A percentile compares a stretch with the other conserved stretches of the same genome.
phyloP scores from a whole-genome alignment of 1,140 invertebrate genomes.

The Scaptomyza hsui region DNA sequence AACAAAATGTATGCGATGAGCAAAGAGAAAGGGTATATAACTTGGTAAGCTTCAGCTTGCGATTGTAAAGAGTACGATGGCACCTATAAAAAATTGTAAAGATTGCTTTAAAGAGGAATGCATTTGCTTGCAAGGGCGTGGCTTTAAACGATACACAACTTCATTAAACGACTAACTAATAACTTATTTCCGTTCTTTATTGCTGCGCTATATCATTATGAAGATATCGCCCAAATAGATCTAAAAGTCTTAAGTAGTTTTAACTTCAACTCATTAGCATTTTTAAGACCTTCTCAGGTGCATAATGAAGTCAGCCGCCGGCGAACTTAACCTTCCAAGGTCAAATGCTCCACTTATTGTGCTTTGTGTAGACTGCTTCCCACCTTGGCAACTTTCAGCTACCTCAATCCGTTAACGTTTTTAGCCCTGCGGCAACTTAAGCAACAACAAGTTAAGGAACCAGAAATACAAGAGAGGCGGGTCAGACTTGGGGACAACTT shows the following conservation, averaged over 20 bases:
- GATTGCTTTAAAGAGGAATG: neutral
- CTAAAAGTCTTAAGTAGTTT: neutral
- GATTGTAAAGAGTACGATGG: constrained; percentile 15
- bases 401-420: neutral
- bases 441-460: neutral
- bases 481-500: constrained; percentile 47
- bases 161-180: neutral
- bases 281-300: constrained; percentile 1
- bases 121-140: constrained; percentile 4
- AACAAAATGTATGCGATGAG: constrained; percentile 31
- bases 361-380: constrained; percentile 26
- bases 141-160: constrained; percentile 1
- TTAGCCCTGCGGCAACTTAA: constrained; percentile 20
- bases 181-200: neutral
- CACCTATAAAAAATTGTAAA: constrained; percentile 6
- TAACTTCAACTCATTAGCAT: constrained; percentile 1
- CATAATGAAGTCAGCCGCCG: constrained; percentile 8
- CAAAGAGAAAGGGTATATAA: constrained; percentile 20
- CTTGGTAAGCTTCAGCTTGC: no score
- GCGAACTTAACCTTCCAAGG: constrained; percentile 25
- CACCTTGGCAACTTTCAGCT: constrained; percentile 11
- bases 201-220: no score
- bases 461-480: constrained; percentile 1
- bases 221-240: neutral
- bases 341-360: constrained; percentile 22